Evolutionary conservation across 2,888 invertebrate species (phyloP).

Genomic region (Polydrusus tereticollis): DNA sequence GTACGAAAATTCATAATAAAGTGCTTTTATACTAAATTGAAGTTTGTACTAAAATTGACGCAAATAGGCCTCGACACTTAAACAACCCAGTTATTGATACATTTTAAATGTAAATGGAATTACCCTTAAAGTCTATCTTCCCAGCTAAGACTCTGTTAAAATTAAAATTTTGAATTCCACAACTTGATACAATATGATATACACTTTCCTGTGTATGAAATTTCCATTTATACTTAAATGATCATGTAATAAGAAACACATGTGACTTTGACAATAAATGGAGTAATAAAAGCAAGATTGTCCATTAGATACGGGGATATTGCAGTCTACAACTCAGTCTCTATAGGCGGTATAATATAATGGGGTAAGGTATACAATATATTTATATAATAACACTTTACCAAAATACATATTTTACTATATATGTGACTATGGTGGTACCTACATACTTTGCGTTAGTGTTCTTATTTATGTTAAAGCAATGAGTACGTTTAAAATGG

Average conservation of each 20-base stretch:
- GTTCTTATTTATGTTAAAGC: background rate
- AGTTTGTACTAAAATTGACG: conserved; percentile 27
- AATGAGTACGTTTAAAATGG: background rate
- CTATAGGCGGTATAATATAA: conserved; percentile 23
- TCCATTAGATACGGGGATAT: conserved; percentile 45
- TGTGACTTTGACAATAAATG: background rate
- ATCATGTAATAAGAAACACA: background rate
- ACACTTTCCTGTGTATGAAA: background rate
- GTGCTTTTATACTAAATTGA: conserved; percentile 7
- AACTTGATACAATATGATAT: background rate
- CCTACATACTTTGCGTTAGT: background rate
- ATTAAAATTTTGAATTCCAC: background rate
- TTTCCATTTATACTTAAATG: conserved; percentile 5
- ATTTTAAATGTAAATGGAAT: conserved; percentile 20
- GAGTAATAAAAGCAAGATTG: conserved; percentile 51
- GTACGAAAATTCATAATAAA: background rate
- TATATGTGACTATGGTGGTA: conserved; percentile 16
- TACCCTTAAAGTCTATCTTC: no score
- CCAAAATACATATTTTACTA: conserved; percentile 27
- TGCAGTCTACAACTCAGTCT: conserved; percentile 51
- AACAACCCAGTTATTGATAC: background rate
- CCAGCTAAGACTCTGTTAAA: no score
- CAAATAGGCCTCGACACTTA: conserved; percentile 17
- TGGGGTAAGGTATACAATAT: conserved; percentile 4
- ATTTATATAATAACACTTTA: conserved; percentile 19